These are phyloP conservation scores for Melanotaenia trifasciata DNA, from an alignment of 2,797 vertebrate species.

Conservation along the genomic window DNA sequence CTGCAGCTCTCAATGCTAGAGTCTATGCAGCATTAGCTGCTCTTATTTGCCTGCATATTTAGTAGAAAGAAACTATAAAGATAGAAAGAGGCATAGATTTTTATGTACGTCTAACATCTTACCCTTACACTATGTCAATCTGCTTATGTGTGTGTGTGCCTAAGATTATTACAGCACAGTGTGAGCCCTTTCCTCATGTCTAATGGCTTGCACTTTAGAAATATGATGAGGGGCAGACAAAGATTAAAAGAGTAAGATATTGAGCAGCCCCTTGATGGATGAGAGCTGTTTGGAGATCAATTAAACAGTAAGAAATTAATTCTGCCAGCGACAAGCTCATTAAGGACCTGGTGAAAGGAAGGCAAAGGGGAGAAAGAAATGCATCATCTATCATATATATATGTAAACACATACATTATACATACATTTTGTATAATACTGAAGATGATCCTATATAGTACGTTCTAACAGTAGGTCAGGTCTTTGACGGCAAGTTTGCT, in stretches of 20 bases:
- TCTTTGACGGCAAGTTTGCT: neutral
- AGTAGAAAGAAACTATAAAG: slow-evolving; percentile 28
- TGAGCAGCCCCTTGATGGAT: slow-evolving; percentile 82
- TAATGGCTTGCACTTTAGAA: slow-evolving; percentile 73
- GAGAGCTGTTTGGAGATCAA: slow-evolving; percentile 80
- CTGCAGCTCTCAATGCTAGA: slow-evolving; percentile 44
- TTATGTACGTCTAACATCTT: neutral
- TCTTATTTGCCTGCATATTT: slow-evolving; percentile 68
- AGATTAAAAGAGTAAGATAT: slow-evolving; percentile 79
- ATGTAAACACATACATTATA: neutral
- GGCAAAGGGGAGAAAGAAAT: slow-evolving; percentile 49
- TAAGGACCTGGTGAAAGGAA: slow-evolving; percentile 72
- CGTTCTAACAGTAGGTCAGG: neutral
- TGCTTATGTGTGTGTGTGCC: slow-evolving; percentile 37
- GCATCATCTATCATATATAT: slow-evolving; percentile 39
- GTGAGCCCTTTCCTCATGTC: slow-evolving; percentile 42
- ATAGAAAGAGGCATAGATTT: neutral
- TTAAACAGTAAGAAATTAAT: slow-evolving; percentile 85
- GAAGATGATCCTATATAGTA: neutral
- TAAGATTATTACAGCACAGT: slow-evolving; percentile 44
- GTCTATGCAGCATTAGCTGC: slow-evolving; percentile 54
- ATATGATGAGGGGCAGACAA: slow-evolving; percentile 73
- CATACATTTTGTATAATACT: slow-evolving; percentile 3
- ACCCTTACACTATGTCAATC: neutral
- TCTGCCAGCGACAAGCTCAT: slow-evolving; percentile 83